Base-by-base conservation (phyloP, 2,113 vertebrate genomes). In the Papio anubis region DNA sequence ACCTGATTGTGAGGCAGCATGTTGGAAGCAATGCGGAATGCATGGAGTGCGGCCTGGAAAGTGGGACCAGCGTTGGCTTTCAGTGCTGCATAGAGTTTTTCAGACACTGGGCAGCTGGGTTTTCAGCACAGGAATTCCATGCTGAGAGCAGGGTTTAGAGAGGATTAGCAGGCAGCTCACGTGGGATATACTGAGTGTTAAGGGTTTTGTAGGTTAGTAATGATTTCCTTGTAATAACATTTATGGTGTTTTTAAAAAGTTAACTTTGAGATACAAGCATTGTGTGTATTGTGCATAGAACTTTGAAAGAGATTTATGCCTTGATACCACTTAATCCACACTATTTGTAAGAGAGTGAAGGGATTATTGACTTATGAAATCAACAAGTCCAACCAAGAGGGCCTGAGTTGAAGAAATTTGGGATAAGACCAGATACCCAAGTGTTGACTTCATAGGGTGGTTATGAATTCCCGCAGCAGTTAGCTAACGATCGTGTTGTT, bases 121-220 rank as follows among this genome's bases (percentile, higher is more conserved):
- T 96, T 85, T 55, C 32, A 81, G 21, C 18, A 30, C 0, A 8
- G 61, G 30, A 91, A 92, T 57, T 88, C 11, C 23, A 27, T 17
- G 87, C 82, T n/a, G 82, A 78, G 16, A 68, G 43, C 11, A 81
- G 10, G 30, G 57, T 66, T 96, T 72, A 96, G 61, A 64, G 66
- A 43, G 61, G 72, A 85, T 91, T 89, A 59, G 45, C 59, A 89
- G 75, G 55, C 40, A 70, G 61, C 48, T 45, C 35, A 35, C 17
- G 11, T 23, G 38, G 57, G 25, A 90, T 64, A 81, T 25, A n/a
- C 55, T 64, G 30, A 57, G 3, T 57, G 25, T 82, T 23, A 88
- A 57, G 85, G 66, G 38, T 81, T 88, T 78, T 91, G 57, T 85
- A 90, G 64, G 66, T 76, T 78, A 85, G 64, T 80, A 72, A 92